These are phyloP conservation scores for Myotis findleyi DNA, from an alignment of 2,797 vertebrate species.

Conservation along the genomic window DNA sequence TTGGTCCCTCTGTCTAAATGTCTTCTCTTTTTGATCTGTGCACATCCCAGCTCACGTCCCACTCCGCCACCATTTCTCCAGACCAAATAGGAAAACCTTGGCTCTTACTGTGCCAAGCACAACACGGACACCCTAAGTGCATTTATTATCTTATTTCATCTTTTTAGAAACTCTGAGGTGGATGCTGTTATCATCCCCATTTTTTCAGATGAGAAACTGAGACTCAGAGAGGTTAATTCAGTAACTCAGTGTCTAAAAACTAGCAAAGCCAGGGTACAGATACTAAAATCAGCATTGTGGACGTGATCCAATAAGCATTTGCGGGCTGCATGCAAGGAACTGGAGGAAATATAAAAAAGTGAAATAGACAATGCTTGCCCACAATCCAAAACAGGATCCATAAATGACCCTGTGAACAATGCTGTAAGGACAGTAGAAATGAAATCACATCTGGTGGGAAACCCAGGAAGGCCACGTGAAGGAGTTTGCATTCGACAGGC, in stretches of 20 bases:
- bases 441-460: background rate
- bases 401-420: background rate
- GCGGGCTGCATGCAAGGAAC: background rate
- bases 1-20: background rate
- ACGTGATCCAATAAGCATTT: background rate
- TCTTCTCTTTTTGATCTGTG: background rate
- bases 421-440: background rate
- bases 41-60: background rate
- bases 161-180: background rate
- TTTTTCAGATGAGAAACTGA: background rate
- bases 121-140: background rate
- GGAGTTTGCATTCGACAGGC: background rate
- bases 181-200: background rate
- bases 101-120: background rate
- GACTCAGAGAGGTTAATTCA: background rate
- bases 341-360: background rate
- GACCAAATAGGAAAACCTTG: background rate
- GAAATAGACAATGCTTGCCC: background rate
- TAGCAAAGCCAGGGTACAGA: background rate
- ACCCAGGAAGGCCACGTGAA: background rate
- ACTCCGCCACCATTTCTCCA: background rate
- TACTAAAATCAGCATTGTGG: background rate
- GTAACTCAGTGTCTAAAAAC: background rate
- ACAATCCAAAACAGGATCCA: background rate
- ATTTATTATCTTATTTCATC: background rate